A percentile compares a stretch with the other conserved stretches of the same genome.
Evolutionary conservation across 2,113 vertebrate species (phyloP).

Genomic region (Suricata suricatta): DNA sequence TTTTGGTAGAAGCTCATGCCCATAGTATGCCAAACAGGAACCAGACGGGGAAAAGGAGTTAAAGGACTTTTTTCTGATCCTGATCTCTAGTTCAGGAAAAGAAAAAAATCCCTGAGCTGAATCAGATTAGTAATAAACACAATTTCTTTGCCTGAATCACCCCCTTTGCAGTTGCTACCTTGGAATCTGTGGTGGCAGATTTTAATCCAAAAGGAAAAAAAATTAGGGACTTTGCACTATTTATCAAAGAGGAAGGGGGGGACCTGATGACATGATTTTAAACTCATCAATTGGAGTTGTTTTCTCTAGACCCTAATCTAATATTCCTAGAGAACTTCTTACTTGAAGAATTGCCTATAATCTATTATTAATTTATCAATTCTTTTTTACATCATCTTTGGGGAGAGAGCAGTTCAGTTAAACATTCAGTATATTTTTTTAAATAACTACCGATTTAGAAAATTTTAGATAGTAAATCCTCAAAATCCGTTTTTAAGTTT

Average conservation of each 20-base stretch:
- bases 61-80: neutral
- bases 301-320: neutral
- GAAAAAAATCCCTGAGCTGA: neutral
- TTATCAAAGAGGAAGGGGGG: neutral
- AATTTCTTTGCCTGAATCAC: neutral
- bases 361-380: neutral
- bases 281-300: neutral
- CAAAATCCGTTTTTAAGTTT: neutral
- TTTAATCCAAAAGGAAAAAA: neutral
- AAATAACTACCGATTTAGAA: neutral
- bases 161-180: neutral
- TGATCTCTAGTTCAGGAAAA: neutral
- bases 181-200: neutral
- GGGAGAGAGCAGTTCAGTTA: neutral
- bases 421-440: neutral
- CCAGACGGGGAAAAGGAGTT: neutral
- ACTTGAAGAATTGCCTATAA: neutral
- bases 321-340: neutral
- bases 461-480: neutral
- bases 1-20: neutral
- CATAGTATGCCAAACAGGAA: neutral
- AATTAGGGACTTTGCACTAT: neutral
- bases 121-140: neutral
- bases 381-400: slow-evolving; percentile 13
- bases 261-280: neutral